phyloP scores from a whole-genome alignment of 2,113 vertebrate genomes.

The Crotalus tigris region DNA sequence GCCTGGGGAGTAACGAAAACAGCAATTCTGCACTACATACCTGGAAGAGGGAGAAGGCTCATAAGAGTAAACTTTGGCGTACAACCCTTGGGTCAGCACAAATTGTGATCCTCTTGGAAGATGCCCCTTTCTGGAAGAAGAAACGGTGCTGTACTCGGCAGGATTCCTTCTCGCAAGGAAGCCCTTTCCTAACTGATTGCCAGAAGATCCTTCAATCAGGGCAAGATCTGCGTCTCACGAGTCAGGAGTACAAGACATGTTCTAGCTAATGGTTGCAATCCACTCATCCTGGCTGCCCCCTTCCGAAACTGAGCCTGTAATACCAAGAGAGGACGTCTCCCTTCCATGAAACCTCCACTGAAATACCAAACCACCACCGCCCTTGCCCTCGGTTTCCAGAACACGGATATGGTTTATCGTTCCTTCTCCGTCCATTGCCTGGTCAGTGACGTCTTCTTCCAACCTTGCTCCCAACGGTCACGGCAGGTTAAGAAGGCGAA shows the following conservation, averaged over 20 bases:
- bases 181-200: neutral
- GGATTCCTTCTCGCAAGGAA: neutral
- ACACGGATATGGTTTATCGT: too few relatives aligned
- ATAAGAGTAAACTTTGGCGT: too few relatives aligned
- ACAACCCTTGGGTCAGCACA: neutral
- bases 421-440: neutral
- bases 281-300: neutral
- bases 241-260: neutral
- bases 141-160: neutral
- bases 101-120: neutral
- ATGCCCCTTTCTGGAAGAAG: neutral
- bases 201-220: too few relatives aligned
- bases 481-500: neutral
- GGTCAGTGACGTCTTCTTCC: neutral
- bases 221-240: neutral
- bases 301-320: neutral
- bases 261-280: neutral
- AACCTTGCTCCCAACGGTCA: neutral
- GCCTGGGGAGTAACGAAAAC: neutral
- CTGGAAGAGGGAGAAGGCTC: neutral
- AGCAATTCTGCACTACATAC: neutral
- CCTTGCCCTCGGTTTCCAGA: neutral
- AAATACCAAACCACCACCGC: neutral
- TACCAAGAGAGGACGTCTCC: too few relatives aligned
- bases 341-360: neutral